Evolutionary conservation across 2,797 vertebrate genomes (phyloP).

Genomic region (Tragelaphus oryx): DNA sequence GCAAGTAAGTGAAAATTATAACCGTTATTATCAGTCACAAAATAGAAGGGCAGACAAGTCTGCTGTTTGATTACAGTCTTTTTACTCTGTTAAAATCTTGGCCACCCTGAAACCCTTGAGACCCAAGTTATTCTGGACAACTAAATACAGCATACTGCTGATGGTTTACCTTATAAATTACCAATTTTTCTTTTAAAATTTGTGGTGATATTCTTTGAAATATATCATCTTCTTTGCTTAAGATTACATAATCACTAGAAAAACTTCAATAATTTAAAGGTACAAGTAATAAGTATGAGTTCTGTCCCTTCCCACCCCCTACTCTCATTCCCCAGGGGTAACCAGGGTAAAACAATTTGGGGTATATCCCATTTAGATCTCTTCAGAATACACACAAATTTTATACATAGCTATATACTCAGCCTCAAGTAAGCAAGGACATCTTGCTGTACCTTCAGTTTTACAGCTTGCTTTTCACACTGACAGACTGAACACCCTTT

Average conservation of each 20-base stretch:
- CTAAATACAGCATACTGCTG: neutral
- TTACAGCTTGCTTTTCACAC: neutral
- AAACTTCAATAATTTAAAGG: conserved; percentile 1
- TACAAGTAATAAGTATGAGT: neutral
- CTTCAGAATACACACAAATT: conserved; percentile 2
- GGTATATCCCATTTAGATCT: neutral
- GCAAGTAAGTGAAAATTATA: conserved; percentile 27
- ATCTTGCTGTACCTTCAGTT: conserved; percentile 12
- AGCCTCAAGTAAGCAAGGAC: neutral
- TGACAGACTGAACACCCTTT: neutral
- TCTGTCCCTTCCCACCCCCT: neutral
- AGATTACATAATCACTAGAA: conserved; percentile 14
- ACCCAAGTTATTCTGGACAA: neutral
- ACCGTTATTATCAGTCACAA: neutral
- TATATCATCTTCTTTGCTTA: conserved; percentile 16
- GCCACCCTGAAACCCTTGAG: neutral
- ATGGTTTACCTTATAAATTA: conserved; percentile 35
- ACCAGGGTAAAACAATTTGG: neutral
- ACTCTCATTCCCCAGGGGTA: neutral
- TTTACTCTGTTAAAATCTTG: neutral
- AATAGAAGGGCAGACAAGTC: conserved; percentile 1
- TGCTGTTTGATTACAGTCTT: conserved; percentile 1
- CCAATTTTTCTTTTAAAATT: conserved; percentile 22
- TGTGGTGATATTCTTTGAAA: conserved; percentile 25
- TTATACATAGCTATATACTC: neutral